A percentile compares a stretch with the other conserved stretches of the same genome.
These are phyloP conservation scores for Tiliacea aurago DNA, from an alignment of 2,888 invertebrate species.

Conservation along the genomic window DNA sequence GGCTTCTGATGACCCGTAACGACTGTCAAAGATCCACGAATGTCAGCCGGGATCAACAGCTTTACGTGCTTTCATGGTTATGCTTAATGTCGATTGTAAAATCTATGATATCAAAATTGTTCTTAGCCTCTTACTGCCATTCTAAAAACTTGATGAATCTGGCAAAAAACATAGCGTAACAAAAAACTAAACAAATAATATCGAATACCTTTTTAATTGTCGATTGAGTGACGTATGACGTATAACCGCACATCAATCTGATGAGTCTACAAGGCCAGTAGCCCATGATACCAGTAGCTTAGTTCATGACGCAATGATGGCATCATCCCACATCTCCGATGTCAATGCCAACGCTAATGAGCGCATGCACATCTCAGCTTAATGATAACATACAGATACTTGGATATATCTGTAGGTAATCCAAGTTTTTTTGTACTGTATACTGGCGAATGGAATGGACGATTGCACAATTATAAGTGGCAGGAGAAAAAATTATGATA, in stretches of 20 bases:
- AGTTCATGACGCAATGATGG: conserved; percentile 65
- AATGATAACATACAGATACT: conserved; percentile 40
- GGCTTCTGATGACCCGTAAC: no score
- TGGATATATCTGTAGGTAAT: conserved; percentile 23
- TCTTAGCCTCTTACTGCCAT: background rate
- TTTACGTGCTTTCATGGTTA: background rate
- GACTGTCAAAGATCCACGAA: no score
- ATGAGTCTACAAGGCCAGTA: conserved; percentile 44
- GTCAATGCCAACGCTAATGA: conserved; percentile 67
- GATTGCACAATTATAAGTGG: conserved; percentile 3
- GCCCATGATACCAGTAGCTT: conserved; percentile 39
- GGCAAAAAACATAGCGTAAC: background rate
- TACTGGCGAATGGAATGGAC: background rate
- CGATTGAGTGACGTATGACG: conserved; percentile 1
- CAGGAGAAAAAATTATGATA: background rate
- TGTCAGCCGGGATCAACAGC: no score
- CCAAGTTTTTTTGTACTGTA: conserved; percentile 1
- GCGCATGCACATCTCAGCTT: conserved; percentile 47
- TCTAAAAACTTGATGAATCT: no score
- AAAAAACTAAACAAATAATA: conserved; percentile 1
- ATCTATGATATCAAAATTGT: background rate
- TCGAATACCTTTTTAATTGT: background rate
- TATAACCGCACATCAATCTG: conserved; percentile 25
- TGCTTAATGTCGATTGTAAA: background rate
- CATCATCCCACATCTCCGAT: conserved; percentile 68